Conservation (phyloP, 2,888 invertebrate genomes). For the Lasius platythorax region DNA sequence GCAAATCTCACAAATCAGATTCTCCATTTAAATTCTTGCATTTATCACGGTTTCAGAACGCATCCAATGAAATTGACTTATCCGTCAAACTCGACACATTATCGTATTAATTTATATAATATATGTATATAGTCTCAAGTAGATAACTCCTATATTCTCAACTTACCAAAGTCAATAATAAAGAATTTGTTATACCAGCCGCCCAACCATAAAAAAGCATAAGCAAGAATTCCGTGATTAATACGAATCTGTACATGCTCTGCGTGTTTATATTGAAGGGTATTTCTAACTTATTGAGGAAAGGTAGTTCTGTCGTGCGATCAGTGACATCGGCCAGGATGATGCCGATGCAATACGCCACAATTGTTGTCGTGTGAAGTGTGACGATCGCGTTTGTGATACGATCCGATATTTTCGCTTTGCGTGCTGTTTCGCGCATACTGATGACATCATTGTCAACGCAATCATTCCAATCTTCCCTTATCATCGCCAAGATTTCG, state of each 20-base stretch:
- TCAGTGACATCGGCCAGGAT: slow-evolving; percentile 6
- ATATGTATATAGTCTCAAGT: neutral
- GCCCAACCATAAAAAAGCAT: slow-evolving; percentile 26
- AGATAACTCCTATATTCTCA: neutral
- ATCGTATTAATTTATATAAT: neutral
- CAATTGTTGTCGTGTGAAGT: neutral
- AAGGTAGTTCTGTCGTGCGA: neutral
- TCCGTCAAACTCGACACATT: neutral
- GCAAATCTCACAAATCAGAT: neutral
- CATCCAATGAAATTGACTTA: neutral
- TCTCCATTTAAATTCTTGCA: slow-evolving; percentile 30
- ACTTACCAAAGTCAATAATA: slow-evolving; percentile 61
- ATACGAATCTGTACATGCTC: slow-evolving; percentile 49
- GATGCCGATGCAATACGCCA: slow-evolving; percentile 27
- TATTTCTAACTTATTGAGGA: slow-evolving; percentile 55
- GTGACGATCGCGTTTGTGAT: slow-evolving; percentile 31
- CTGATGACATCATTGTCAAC: slow-evolving; percentile 17
- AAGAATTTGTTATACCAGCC: slow-evolving; percentile 43
- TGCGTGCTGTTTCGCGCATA: slow-evolving; percentile 31
- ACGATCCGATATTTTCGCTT: slow-evolving; percentile 40
- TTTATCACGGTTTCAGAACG: neutral
- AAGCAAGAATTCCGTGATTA: slow-evolving; percentile 37
- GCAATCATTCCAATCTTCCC: slow-evolving; percentile 58
- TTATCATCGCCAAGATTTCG: slow-evolving; percentile 57
- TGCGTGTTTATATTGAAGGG: slow-evolving; percentile 46